Evolutionary conservation across 2,113 vertebrate species (phyloP), one percentile per base, ranked within the genome.

Genomic region (Pseudois nayaur): DNA sequence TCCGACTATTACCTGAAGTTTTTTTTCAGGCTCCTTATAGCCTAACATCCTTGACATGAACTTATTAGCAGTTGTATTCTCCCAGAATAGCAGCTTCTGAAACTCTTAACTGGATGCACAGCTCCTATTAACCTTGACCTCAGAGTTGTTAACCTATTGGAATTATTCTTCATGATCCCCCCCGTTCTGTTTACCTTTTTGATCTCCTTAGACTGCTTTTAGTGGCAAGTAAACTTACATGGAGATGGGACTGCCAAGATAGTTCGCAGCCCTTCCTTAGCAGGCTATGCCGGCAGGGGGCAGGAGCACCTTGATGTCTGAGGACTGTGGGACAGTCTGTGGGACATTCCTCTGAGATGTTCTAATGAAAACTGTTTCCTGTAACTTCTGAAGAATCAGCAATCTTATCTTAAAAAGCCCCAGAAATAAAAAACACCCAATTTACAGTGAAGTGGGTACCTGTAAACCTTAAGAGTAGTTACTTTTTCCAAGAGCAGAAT

Each of bases 271-370:
- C 93, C 84, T 93, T 59, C 91, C 79, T 91, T 67, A 43, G 36
- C 36, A 83, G 89, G 64, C 74, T 19, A 4, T 29, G 36, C 43
- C 10, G 1, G 29, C 31, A 10, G 43, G 33, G 43, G 96, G 86
- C 36, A 74, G 76, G 52, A 97, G 91, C 95, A 95, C 94, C 97
- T 93, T 79, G 59, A 89, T 83, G 59, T 89, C 27, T 36, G 60
- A 79, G 83, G 89, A 50, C 55, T 45, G 8, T n/a, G 54, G 64
- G 60, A 88, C 15, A 27, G 19, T 40, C 12, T 3, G 36, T 7
- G 21, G 21, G 11, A 21, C 29, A 21, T 62, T 54, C 45, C 33
- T 89, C 74, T 84, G 59, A 57, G 64, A 91, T 64, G 82, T 87
- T 95, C 87, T 95, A 48, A 88, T 95, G 60, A 87, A 96, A 87